Conservation (phyloP, 2,888 invertebrate genomes). For the Zaprionus lineosus region DNA sequence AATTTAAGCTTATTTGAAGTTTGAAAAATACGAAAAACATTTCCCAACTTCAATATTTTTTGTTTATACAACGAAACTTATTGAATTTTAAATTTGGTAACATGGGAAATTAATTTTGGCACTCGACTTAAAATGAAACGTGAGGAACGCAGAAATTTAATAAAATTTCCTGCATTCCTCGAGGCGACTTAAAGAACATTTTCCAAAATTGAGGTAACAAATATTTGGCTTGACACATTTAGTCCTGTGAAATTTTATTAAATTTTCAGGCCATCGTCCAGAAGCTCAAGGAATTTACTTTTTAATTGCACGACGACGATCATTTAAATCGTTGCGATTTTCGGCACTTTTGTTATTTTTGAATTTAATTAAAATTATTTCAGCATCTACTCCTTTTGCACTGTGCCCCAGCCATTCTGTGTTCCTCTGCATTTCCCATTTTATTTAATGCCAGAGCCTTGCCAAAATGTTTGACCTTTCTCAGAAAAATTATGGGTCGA, state of each 20-base stretch:
- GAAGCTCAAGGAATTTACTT: constrained; percentile 38
- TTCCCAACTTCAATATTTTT: no score
- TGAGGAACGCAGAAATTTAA: constrained; percentile 6
- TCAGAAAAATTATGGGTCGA: no score
- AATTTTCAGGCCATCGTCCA: constrained; percentile 22
- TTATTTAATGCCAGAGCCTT: no score
- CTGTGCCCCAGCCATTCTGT: neutral
- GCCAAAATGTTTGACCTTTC: constrained; percentile 4
- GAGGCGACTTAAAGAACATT: constrained; percentile 8
- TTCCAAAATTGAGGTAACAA: constrained; percentile 2
- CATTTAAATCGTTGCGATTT: constrained; percentile 33
- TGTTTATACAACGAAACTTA: constrained; percentile 14
- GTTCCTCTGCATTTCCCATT: constrained; percentile 1
- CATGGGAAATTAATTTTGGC: constrained; percentile 13
- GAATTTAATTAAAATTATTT: constrained; percentile 63
- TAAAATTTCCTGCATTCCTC: neutral
- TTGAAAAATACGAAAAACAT: no score
- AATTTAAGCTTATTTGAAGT: no score
- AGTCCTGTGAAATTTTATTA: constrained; percentile 39
- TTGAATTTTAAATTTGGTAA: constrained; percentile 45
- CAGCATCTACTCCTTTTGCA: constrained; percentile 5
- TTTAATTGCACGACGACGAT: constrained; percentile 54
- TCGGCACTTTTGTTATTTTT: constrained; percentile 20
- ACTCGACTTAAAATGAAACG: neutral
- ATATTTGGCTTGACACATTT: constrained; percentile 29